Evolutionary conservation across 1,140 invertebrate species (phyloP).

Genomic region (Radopholus similis): DNA sequence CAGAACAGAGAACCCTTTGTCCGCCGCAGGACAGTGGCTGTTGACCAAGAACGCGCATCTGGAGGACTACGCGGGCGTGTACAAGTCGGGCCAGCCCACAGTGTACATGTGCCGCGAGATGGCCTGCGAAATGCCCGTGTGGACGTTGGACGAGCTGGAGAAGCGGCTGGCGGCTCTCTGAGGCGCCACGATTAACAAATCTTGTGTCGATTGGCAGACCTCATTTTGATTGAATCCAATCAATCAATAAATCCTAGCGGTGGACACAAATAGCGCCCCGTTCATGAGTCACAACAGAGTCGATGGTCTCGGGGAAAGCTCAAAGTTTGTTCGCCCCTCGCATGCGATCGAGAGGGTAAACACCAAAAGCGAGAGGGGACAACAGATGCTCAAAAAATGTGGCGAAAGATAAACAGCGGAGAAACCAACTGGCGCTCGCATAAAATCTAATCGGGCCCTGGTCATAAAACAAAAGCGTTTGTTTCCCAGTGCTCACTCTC

Average conservation of each 20-base stretch:
- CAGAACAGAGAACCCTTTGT: not conserved
- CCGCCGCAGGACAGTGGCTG: slow-evolving; percentile 2
- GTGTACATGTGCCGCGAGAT: slow-evolving; percentile 14
- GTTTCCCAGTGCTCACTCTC: too few species aligned
- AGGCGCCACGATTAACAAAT: not conserved
- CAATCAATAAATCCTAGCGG: too few species aligned
- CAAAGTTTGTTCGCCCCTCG: too few species aligned
- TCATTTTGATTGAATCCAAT: not conserved
- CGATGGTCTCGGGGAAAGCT: too few species aligned
- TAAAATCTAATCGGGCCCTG: too few species aligned
- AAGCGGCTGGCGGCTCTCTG: slow-evolving; percentile 7
- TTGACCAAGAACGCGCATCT: slow-evolving; percentile 13
- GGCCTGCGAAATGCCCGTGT: slow-evolving; percentile 20
- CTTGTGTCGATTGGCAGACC: not conserved
- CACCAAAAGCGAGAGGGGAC: too few species aligned
- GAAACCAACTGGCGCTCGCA: too few species aligned
- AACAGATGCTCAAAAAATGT: too few species aligned
- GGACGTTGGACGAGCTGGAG: slow-evolving; percentile 13
- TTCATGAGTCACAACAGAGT: too few species aligned
- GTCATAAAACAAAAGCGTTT: too few species aligned
- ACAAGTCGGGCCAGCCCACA: not conserved
- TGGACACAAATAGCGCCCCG: not conserved
- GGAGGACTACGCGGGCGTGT: not conserved
- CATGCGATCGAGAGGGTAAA: too few species aligned
- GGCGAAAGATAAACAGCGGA: too few species aligned